Percentiles rank a stretch among this genome's conserved stretches.
Evolutionary conservation across 2,888 invertebrate genomes (phyloP).

Genomic region (Drosophila paramelanica): DNA sequence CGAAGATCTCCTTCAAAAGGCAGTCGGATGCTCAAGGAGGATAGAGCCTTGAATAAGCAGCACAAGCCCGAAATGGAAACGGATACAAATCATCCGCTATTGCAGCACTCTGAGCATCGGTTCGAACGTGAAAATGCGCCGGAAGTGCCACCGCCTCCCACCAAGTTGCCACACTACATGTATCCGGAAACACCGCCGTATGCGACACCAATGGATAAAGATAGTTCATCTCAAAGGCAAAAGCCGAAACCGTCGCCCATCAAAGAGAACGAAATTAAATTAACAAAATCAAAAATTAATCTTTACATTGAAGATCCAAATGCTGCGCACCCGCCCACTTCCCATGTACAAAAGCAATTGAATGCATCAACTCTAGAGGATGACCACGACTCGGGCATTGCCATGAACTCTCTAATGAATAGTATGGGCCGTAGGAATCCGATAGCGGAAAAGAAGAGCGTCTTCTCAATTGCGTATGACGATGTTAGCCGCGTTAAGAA

Average conservation of each 20-base stretch:
- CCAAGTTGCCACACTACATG: slow-evolving; percentile 88
- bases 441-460: slow-evolving; percentile 94
- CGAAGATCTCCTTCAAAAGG: slow-evolving; percentile 83
- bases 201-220: slow-evolving; percentile 71
- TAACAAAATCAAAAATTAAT: slow-evolving; percentile 81
- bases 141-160: slow-evolving; percentile 86
- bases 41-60: slow-evolving; percentile 87
- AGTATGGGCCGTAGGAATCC: slow-evolving; percentile 88
- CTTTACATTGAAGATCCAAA: slow-evolving; percentile 76
- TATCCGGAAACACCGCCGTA: slow-evolving; percentile 86
- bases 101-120: slow-evolving; percentile 92
- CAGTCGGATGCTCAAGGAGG: slow-evolving; percentile 83
- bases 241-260: slow-evolving; percentile 84
- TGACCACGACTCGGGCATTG: slow-evolving; percentile 91
- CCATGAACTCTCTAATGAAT: slow-evolving; percentile 88
- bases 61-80: slow-evolving; percentile 84
- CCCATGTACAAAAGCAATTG: slow-evolving; percentile 85
- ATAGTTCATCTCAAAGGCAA: slow-evolving; percentile 44
- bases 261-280: slow-evolving; percentile 84
- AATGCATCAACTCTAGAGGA: slow-evolving; percentile 88
- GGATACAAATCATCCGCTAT: slow-evolving; percentile 89
- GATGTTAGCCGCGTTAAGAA: slow-evolving; percentile 93
- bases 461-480: slow-evolving; percentile 96
- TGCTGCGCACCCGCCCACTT: slow-evolving; percentile 76
- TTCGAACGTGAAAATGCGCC: slow-evolving; percentile 87